A percentile compares a stretch with the other conserved stretches of the same genome.
These are phyloP conservation scores for Artemia franciscana DNA, from an alignment of 1,140 invertebrate genomes.

Conservation along the genomic window DNA sequence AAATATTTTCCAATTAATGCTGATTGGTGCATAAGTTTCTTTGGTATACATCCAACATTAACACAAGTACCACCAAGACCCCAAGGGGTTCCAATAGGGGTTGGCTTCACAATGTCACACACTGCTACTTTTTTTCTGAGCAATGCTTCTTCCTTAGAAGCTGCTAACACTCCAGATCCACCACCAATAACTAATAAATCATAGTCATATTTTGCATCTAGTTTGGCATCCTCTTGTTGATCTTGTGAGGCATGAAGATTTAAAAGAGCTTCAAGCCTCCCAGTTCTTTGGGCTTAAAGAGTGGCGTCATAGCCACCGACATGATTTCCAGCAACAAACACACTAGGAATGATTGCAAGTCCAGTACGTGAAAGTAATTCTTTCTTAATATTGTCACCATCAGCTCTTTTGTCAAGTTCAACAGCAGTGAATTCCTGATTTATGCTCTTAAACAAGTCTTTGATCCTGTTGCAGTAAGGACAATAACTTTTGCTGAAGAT, in stretches of 20 bases:
- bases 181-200: conserved; percentile 40
- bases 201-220: conserved; percentile 27
- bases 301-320: conserved; percentile 23
- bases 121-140: conserved; percentile 33
- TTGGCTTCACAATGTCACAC: conserved; percentile 35
- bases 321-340: conserved; percentile 31
- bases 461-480: too few species aligned
- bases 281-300: conserved; percentile 21
- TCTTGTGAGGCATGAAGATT: conserved; percentile 8
- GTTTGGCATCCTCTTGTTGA: too few species aligned
- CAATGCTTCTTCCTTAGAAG: conserved; percentile 31
- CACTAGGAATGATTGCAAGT: conserved; percentile 33
- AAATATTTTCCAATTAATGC: conserved; percentile 15
- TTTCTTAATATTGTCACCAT: conserved; percentile 24
- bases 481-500: too few species aligned
- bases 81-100: conserved; percentile 26
- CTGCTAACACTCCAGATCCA: conserved; percentile 36
- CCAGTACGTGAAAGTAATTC: conserved; percentile 23
- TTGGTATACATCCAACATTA: conserved; percentile 43
- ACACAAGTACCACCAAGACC: conserved; percentile 40
- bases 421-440: too few species aligned
- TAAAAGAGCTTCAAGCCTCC: conserved; percentile 23
- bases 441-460: too few species aligned
- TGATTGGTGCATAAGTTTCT: conserved; percentile 41
- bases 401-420: too few species aligned